phyloP scores from a whole-genome alignment of 92 coral and sea anemone genomes.

The Zoanthus solanderi region DNA sequence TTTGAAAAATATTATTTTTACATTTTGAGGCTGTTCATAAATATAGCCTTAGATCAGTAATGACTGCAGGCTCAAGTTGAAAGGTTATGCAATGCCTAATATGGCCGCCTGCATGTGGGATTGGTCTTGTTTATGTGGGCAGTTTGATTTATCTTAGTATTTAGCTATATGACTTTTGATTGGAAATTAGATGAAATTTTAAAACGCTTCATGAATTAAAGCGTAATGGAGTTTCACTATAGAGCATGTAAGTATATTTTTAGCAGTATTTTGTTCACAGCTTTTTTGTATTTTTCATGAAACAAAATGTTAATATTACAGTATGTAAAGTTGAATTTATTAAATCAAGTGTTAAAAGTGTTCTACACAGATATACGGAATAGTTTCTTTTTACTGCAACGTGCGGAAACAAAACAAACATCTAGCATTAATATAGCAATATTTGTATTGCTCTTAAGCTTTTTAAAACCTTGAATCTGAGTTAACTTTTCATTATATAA shows the following conservation, averaged over 20 bases:
- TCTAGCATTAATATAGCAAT: neutral
- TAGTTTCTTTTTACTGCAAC: neutral
- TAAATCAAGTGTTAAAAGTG: neutral
- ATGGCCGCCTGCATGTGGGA: slow-evolving; percentile 49
- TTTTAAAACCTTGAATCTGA: neutral
- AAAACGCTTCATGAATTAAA: neutral
- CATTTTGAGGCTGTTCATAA: slow-evolving; percentile 12
- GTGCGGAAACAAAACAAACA: neutral
- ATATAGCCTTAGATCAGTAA: slow-evolving; percentile 17
- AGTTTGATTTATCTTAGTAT: slow-evolving; percentile 4
- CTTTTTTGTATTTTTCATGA: neutral
- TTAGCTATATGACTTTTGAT: neutral
- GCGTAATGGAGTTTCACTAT: neutral
- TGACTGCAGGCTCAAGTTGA: slow-evolving; percentile 32
- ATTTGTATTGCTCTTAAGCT: neutral
- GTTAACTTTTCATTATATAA: neutral
- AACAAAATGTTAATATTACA: neutral
- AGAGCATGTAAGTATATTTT: neutral
- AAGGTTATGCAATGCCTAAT: slow-evolving; percentile 8
- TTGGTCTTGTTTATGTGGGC: slow-evolving; percentile 39
- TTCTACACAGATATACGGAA: neutral
- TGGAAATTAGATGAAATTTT: neutral
- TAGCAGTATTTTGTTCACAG: neutral
- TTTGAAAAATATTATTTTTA: slow-evolving; percentile 17
- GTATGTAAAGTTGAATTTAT: neutral